These are phyloP conservation scores for Calliopum simillimum DNA, from an alignment of 2,888 invertebrate genomes.

Conservation along the genomic window DNA sequence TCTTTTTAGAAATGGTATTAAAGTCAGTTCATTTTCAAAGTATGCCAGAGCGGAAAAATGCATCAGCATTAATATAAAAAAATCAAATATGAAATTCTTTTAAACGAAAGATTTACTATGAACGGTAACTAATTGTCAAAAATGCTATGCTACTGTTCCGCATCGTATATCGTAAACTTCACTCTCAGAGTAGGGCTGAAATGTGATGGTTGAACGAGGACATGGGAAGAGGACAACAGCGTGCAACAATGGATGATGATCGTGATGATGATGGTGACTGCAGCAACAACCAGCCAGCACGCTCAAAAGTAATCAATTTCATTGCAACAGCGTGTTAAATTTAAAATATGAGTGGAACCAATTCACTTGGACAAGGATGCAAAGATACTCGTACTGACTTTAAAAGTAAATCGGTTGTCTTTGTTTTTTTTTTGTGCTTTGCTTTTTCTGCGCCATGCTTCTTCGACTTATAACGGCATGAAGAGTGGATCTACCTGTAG, in stretches of 20 bases:
- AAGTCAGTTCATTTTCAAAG: too few relatives aligned
- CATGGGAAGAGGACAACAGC: neutral
- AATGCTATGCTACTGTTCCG: constrained; percentile 30
- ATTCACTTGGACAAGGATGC: constrained; percentile 9
- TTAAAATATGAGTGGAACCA: constrained; percentile 35
- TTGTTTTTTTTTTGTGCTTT: too few relatives aligned
- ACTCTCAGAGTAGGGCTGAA: neutral
- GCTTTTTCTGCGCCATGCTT: neutral
- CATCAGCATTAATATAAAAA: too few relatives aligned
- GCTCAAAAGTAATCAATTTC: constrained; percentile 34
- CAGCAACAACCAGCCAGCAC: neutral
- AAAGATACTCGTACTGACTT: neutral
- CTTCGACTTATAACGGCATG: constrained; percentile 13
- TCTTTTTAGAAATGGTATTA: too few relatives aligned
- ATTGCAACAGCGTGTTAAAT: constrained; percentile 34
- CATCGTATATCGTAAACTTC: neutral
- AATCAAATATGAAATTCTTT: too few relatives aligned
- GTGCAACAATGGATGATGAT: neutral
- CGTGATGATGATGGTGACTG: neutral
- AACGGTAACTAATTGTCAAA: constrained; percentile 15
- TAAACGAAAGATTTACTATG: neutral
- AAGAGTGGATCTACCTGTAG: constrained; percentile 21
- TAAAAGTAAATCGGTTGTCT: too few relatives aligned
- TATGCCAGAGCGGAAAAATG: too few relatives aligned
- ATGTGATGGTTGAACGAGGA: too few relatives aligned